phyloP scores from a whole-genome alignment of 2,113 vertebrate genomes.

The Eonycteris spelaea region DNA sequence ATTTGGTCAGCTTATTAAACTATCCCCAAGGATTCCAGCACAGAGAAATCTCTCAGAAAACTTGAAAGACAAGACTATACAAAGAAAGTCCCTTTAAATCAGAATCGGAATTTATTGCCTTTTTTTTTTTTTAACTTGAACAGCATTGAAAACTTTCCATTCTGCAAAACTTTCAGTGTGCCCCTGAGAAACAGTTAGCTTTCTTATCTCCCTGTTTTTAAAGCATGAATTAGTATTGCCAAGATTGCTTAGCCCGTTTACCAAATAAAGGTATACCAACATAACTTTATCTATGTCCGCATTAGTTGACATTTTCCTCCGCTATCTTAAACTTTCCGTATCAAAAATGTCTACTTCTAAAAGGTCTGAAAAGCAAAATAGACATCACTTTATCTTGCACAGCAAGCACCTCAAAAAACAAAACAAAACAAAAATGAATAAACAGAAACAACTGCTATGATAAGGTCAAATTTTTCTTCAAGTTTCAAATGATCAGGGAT shows the following conservation, averaged over 20 bases:
- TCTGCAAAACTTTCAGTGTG: neutral
- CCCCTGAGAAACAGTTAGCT: conserved; percentile 4
- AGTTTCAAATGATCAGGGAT: conserved; percentile 74
- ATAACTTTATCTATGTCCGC: neutral
- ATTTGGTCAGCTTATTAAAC: conserved; percentile 50
- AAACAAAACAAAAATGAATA: conserved; percentile 57
- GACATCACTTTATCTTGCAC: neutral
- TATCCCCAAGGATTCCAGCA: neutral
- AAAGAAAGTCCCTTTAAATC: neutral
- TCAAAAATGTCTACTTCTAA: neutral
- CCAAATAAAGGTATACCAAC: conserved; percentile 9
- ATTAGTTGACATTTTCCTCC: neutral
- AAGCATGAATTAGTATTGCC: conserved; percentile 15
- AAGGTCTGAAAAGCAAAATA: neutral
- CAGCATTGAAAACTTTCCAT: neutral
- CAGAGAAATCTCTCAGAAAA: neutral
- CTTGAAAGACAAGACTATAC: neutral
- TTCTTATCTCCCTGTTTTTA: conserved; percentile 25
- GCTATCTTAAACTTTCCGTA: neutral
- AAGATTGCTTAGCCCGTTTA: neutral
- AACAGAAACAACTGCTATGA: conserved; percentile 48
- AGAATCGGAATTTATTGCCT: neutral
- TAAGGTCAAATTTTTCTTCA: conserved; percentile 65
- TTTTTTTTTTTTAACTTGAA: conserved; percentile 15
- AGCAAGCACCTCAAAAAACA: neutral